These are phyloP conservation scores for Amphiura filiformis DNA, from an alignment of 35 echinoderm and acorn worm species.

Conservation along the genomic window DNA sequence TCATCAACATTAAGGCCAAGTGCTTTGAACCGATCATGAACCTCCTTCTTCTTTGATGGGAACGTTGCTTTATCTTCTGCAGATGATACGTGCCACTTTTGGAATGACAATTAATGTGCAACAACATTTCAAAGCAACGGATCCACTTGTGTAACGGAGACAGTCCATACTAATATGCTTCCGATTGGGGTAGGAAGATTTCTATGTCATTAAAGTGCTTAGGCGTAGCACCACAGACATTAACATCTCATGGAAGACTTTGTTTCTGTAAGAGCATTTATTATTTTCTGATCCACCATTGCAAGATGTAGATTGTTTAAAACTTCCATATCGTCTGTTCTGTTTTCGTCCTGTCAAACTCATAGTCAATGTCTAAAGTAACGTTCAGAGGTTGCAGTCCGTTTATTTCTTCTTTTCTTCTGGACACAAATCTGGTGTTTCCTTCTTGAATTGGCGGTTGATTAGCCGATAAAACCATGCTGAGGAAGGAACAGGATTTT, in stretches of 20 bases:
- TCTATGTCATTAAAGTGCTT: constrained; percentile 43
- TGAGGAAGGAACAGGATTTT: constrained; percentile 34
- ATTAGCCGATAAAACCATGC: constrained; percentile 27
- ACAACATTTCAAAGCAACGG: constrained; percentile 54
- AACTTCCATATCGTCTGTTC: constrained; percentile 29
- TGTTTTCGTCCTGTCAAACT: constrained; percentile 34
- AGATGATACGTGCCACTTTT: constrained; percentile 32
- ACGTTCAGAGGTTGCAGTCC: constrained; percentile 30
- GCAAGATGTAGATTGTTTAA: constrained; percentile 30
- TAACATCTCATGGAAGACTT: constrained; percentile 51
- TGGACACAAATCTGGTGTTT: constrained; percentile 30
- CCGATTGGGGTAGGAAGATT: neutral
- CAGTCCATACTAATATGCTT: constrained; percentile 13
- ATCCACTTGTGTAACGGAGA: constrained; percentile 41
- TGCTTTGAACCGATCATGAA: constrained; percentile 54
- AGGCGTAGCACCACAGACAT: constrained; percentile 28
- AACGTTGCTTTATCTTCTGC: constrained; percentile 26
- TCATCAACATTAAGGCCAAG: constrained; percentile 57
- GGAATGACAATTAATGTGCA: constrained; percentile 43
- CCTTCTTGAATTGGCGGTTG: constrained; percentile 38
- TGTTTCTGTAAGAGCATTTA: constrained; percentile 51
- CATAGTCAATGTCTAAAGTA: constrained; percentile 30
- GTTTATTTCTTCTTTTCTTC: constrained; percentile 23
- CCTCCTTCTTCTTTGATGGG: constrained; percentile 24
- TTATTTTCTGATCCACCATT: constrained; percentile 59